Evolutionary conservation across 2,113 vertebrate species (phyloP).

Genomic region (Mastomys coucha): DNA sequence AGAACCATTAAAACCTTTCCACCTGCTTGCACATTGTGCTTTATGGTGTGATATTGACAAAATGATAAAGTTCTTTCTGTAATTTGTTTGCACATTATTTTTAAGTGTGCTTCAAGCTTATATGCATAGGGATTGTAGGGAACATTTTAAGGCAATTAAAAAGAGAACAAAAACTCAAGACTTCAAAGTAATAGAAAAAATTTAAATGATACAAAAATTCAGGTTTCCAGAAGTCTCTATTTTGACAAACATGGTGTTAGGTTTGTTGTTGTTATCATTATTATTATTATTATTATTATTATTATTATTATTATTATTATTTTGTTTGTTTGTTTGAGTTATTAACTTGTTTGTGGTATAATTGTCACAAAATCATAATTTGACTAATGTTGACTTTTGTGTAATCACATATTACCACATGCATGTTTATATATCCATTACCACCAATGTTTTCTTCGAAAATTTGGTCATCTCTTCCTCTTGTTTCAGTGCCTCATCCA

Average conservation of each 20-base stretch:
- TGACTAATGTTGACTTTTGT: not conserved
- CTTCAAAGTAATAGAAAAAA: conserved; percentile 21
- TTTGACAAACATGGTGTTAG: not conserved
- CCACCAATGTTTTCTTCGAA: not conserved
- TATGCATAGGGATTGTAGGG: conserved; percentile 27
- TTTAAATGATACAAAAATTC: conserved; percentile 54
- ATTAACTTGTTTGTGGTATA: not conserved
- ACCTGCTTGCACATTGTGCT: conserved; percentile 60
- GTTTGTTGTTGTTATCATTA: not conserved
- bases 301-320: not conserved
- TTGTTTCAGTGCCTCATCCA: not conserved
- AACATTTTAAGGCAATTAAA: conserved; percentile 64
- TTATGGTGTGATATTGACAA: conserved; percentile 63
- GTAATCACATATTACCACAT: not conserved
- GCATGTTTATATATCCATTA: not conserved
- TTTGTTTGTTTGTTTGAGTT: not conserved
- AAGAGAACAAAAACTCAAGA: not conserved
- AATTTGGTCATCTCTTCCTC: not conserved
- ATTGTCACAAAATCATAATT: not conserved
- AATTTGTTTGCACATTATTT: conserved; percentile 70
- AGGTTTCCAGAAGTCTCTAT: not conserved
- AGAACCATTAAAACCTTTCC: conserved; percentile 65
- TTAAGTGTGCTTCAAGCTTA: conserved; percentile 47
- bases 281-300: not conserved
- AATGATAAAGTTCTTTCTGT: conserved; percentile 48